Evolutionary conservation across 2,113 vertebrate genomes (phyloP), one percentile per base, ranked within the genome.

Genomic region (Phalacrocorax aristotelis): DNA sequence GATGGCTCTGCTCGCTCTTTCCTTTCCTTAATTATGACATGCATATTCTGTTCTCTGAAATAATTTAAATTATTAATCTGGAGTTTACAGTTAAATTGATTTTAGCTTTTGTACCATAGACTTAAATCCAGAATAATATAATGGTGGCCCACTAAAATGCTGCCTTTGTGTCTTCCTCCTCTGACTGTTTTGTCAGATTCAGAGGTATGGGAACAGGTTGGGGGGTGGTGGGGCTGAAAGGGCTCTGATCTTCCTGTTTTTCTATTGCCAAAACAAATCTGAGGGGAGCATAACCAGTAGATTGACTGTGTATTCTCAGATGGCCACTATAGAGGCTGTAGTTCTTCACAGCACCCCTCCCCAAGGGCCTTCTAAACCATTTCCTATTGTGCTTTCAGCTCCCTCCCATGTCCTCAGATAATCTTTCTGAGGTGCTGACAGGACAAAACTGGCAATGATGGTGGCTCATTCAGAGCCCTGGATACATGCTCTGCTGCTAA

Each of bases 361-460:
- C 54, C 38, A 6, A 32, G 76, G 89, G 64, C 78, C 86, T 89
- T 44, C 15, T 58, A 11, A 92, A 19, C 15, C 26, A 5, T 61
- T 87, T 82, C 52, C 58, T 75, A 0, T 34, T 0, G 0, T 51
- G 74, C 74, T 94, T 76, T 86, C 72, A 74, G 42, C 80, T 92
- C 36, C 49, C 46, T 87, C 18, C 38, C 1, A 0, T 89, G 89
- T 83, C 82, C 95, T 96, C 58, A 82, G 78, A 65, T 94, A 88
- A 88, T 87, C 87, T 65, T 79, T 58, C 46, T 22, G 87, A 87
- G 68, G 89, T 88, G 96, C 90, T 95, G 95, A 91, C 93, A 96
- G 72, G 68, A 62, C 83, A 62, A 12, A 6, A 7, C 36, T 57
- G 64, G 48, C 81, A 27, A 0, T 44, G 26, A 13, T 3, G 29